These are phyloP conservation scores for Exaiptasia diaphana DNA, from an alignment of 64 coral and sea anemone species.

Conservation along the genomic window DNA sequence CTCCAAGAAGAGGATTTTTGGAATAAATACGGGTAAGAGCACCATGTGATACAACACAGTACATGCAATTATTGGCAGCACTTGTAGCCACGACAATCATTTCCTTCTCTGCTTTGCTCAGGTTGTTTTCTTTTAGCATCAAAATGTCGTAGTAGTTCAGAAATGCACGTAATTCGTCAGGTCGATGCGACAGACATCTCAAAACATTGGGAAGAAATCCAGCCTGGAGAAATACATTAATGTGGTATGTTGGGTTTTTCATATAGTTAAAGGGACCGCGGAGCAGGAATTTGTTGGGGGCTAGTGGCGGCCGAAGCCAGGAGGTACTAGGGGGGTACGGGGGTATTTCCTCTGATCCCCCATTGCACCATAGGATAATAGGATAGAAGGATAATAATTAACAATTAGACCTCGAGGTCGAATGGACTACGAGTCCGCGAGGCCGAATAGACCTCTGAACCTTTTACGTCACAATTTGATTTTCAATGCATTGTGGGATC, in stretches of 20 bases:
- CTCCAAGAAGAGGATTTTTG: constrained; percentile 79
- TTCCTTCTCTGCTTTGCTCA: constrained; percentile 84
- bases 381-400: no score
- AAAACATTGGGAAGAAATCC: constrained; percentile 93
- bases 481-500: no score
- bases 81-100: constrained; percentile 89
- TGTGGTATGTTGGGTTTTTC: no score
- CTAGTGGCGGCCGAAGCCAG: no score
- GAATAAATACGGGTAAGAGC: constrained; percentile 84
- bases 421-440: no score
- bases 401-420: no score
- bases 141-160: constrained; percentile 76
- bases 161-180: constrained; percentile 84
- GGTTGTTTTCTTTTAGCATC: constrained; percentile 77
- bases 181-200: constrained; percentile 75
- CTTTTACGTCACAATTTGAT: no score
- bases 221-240: no score
- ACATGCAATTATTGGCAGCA: constrained; percentile 90
- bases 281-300: not conserved
- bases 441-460: no score
- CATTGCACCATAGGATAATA: no score
- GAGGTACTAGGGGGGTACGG: no score
- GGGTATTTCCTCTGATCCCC: no score
- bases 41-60: constrained; percentile 87
- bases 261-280: not conserved